Evolutionary conservation across 2,888 invertebrate genomes (phyloP), one percentile per base, ranked within the genome.

Genomic region (Acronicta leporina): DNA sequence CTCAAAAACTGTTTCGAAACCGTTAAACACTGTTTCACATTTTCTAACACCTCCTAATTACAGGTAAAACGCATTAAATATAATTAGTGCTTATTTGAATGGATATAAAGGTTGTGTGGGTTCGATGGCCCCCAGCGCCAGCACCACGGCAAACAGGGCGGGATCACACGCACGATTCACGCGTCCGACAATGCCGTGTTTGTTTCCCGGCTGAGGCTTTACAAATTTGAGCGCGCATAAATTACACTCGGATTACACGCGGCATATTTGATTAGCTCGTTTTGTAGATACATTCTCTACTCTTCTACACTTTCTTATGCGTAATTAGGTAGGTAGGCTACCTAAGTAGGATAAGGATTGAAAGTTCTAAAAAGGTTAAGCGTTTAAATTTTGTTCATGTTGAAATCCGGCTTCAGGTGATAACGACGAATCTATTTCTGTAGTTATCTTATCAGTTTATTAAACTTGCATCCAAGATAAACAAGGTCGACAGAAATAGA

Each of bases 11-110:
- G 84, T 87, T 85, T 85, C 80, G 87, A 86, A 86, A 87, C 85
- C 83, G 85, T 87, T 86, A 84, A 86, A 87, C 88, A 83, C 91
- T 90, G 92, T 86, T 91, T 87, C 87, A 87, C 88, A 88, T 92
- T 88, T 83, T 85, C 90, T 87, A 88, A 92, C 93, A 91, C 92
- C 91, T 90, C 80, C 92, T 94, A 93, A 94, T 94, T 92, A 90
- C 91, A 88, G 89, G 90, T 91, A 90, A 91, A 91, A 89, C 91
- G 92, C 88, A 91, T 91, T 89, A 88, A 87, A 90, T 90, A 85
- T 89, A 92, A 90, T 94, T 92, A 92, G 92, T 91, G 84, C 85
- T 88, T 85, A 89, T 91, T 91, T 87, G 88, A 87, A 85, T 84
- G 90, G 88, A 88, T 89, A 89, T 88, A 90, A 87, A 88, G 76